Evolutionary conservation across 1,140 invertebrate genomes (phyloP), one percentile per base, ranked within the genome.

Genomic region (Nixonia krombeini): DNA sequence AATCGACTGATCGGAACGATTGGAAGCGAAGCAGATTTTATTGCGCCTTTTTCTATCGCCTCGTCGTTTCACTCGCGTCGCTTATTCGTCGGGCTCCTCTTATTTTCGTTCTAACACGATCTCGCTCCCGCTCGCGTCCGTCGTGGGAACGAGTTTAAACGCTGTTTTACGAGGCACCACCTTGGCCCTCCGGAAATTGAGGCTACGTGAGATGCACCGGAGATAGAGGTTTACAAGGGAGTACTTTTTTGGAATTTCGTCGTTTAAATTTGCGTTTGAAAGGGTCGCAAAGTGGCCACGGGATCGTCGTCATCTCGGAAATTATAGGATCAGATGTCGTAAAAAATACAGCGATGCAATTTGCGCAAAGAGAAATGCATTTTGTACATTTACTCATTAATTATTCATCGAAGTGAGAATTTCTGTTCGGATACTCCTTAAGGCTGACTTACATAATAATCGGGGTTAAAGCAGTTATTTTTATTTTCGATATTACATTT

Each of bases 31-130:
- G 37, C 21, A 26, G 52, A 57, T 64, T 64, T 56, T 64, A 64
- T 55, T 56, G 46, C 38, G 33, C 47, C 42, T 56, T 64, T 64
- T 33, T n/a, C n/a, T 44, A 42, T 50, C 45, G 35, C 37, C 17
- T 25, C n/a, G n/a, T n/a, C n/a, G 23, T 29, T 49, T 16, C 50
- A 13, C 7, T 49, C 9, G 35, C 38, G 25, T 38, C 15, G 25
- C 23, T 23, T 31, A 40, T 38, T 52, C 37, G 25, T 52, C 33
- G 10, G 9, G 25, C 2, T 51, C 25, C 31, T 33, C n/a, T n/a
- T 23, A 37, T 38, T 26, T 51, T 46, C 46, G 17, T 21, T 37
- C 31, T 26, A 38, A 51, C 38, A 26, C 41, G 41, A 23, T 25
- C 25, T 28, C 31, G 21, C 37, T 12, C 10, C 31, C 44, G 10